Evolutionary conservation across 2,797 vertebrate species (phyloP), one percentile per base, ranked within the genome.

Genomic region (Poeciliopsis presidionis): DNA sequence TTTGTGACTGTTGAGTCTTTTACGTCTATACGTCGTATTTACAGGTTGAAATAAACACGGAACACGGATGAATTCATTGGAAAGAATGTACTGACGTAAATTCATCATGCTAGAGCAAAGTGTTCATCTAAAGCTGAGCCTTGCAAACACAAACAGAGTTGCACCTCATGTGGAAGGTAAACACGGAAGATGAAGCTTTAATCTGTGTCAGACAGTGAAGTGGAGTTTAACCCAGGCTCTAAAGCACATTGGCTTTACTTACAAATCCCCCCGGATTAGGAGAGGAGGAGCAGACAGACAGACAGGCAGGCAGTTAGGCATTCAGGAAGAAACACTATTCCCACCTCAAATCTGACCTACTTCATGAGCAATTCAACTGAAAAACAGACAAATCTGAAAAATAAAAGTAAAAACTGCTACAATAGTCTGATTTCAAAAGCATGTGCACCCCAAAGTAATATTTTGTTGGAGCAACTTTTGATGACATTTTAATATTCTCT

Each of bases 181-280:
- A 84, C 72, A 77, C 76, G 63, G 43, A 53, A 79, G 72, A 82
- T 36, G 71, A 82, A 47, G 39, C 12, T n/a, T 74, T 83, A 85
- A 83, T 89, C 86, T 79, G 30, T 61, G 51, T 79, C 25, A 57
- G 65, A 78, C 72, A 67, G 65, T 72, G 33, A 51, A 74, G 72
- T 61, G 20, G 25, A 78, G 28, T 74, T 78, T 70, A 79, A 70
- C 46, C 28, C 61, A 28, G 22, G 2, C 55, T 73, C 80, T 74
- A 33, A 55, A 30, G 73, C 81, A 75, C 81, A 85, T 67, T 47
- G 61, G 81, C 43, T 86, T 84, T 89, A 88, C 84, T 87, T 86
- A 88, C 82, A 89, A 88, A 82, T 61, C 83, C 70, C 75, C 84
- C 78, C 81, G 87, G 89, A 90, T 92, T 91, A 88, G 72, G 71